Evolutionary conservation across 1,140 invertebrate genomes (phyloP).

Genomic region (Potamilus streckersoni): DNA sequence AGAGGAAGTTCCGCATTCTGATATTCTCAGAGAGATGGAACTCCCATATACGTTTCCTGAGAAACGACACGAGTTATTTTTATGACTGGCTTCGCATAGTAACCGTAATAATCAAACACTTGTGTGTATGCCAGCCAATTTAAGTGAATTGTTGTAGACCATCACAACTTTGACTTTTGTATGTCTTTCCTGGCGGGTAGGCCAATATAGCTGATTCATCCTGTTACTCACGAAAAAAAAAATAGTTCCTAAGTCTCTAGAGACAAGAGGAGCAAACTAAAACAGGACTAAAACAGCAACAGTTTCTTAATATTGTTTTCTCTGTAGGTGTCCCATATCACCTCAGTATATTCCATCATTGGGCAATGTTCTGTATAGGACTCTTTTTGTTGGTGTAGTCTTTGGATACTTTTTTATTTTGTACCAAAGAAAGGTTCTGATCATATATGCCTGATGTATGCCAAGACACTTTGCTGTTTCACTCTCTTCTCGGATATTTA

Average conservation of each 20-base stretch:
- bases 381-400: not conserved
- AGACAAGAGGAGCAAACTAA: not conserved
- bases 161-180: not conserved
- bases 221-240: not conserved
- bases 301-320: not conserved
- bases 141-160: not conserved
- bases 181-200: not conserved
- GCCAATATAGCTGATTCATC: not conserved
- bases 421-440: conserved; percentile 3
- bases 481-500: not conserved
- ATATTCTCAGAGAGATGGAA: no score
- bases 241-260: not conserved
- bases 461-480: conserved; percentile 6
- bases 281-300: not conserved
- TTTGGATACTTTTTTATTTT: conserved; percentile 1
- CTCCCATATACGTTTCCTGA: no score
- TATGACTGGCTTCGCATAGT: no score
- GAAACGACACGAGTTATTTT: no score
- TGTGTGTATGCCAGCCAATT: not conserved
- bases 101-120: no score
- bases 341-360: conserved; percentile 1
- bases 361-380: conserved; percentile 5
- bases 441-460: conserved; percentile 5
- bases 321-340: not conserved
- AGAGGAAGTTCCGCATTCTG: no score